A percentile compares a stretch with the other conserved stretches of the same genome.
Evolutionary conservation across 2,888 invertebrate species (phyloP).

Genomic region (Halocaridina rubra): DNA sequence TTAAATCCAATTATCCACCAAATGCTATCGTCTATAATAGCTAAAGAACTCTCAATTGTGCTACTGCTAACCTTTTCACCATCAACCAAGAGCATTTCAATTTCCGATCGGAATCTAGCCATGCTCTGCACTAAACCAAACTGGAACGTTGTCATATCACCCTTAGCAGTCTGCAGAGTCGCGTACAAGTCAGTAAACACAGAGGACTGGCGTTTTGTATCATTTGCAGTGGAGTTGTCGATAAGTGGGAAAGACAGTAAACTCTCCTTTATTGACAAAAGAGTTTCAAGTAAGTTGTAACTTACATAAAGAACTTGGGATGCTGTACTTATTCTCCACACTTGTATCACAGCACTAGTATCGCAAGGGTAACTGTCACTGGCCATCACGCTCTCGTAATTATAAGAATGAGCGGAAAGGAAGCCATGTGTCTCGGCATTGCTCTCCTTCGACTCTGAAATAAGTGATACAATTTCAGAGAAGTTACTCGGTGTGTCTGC

Average conservation of each 20-base stretch:
- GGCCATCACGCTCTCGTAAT: background rate
- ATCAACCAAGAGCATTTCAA: background rate
- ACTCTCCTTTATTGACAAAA: background rate
- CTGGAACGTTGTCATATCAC: background rate
- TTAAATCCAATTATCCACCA: too few relatives aligned
- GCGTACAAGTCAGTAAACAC: background rate
- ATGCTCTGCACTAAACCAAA: background rate
- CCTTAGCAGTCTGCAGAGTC: background rate
- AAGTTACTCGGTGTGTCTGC: background rate
- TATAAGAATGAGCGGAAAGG: background rate
- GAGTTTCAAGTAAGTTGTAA: background rate
- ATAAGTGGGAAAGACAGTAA: background rate
- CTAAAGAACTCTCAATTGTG: background rate
- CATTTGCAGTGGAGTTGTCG: background rate
- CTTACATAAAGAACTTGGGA: background rate
- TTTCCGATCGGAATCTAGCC: background rate
- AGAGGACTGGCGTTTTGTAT: background rate
- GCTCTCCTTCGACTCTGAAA: background rate
- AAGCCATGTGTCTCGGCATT: background rate
- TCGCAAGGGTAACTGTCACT: background rate
- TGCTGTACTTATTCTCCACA: background rate
- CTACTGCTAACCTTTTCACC: background rate
- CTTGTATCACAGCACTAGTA: background rate
- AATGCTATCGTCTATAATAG: background rate
- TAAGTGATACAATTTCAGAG: background rate